These are phyloP conservation scores for Virgularia gustaviana DNA, from an alignment of 92 coral and sea anemone genomes.

Conservation along the genomic window DNA sequence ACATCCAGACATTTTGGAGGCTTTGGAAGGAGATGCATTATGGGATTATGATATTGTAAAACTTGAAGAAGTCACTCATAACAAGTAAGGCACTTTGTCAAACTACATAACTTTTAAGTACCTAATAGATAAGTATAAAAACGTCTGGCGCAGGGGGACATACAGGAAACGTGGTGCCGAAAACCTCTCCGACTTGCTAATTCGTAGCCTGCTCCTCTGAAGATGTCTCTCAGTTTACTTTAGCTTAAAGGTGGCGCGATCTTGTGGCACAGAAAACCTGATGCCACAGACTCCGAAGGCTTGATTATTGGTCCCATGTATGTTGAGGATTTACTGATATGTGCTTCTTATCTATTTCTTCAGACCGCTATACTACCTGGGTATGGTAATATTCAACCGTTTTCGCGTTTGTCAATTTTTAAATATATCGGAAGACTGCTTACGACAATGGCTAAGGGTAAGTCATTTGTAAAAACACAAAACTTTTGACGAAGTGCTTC, in stretches of 20 bases:
- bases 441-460: constrained; percentile 94
- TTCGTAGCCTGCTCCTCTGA: not conserved
- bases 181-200: too few species aligned
- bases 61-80: constrained; percentile 97
- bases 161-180: too few species aligned
- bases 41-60: constrained; percentile 98
- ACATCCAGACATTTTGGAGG: constrained; percentile 77
- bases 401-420: constrained; percentile 89
- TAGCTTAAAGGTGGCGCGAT: not conserved
- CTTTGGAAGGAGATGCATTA: constrained; percentile 84
- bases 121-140: too few species aligned
- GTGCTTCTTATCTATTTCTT: not conserved
- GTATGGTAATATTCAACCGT: constrained; percentile 83
- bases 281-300: too few species aligned
- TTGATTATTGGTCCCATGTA: too few species aligned
- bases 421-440: constrained; percentile 77
- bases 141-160: too few species aligned
- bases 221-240: too few species aligned
- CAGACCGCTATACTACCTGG: constrained; percentile 94
- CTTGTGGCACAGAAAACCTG: too few species aligned
- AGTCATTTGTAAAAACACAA: constrained; percentile 17
- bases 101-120: too few species aligned
- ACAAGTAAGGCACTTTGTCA: constrained; percentile 69
- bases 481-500: not conserved
- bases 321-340: too few species aligned